Evolutionary conservation across 2,797 vertebrate species (phyloP), one percentile per base, ranked within the genome.

Genomic region (Sebastes paucispinis): DNA sequence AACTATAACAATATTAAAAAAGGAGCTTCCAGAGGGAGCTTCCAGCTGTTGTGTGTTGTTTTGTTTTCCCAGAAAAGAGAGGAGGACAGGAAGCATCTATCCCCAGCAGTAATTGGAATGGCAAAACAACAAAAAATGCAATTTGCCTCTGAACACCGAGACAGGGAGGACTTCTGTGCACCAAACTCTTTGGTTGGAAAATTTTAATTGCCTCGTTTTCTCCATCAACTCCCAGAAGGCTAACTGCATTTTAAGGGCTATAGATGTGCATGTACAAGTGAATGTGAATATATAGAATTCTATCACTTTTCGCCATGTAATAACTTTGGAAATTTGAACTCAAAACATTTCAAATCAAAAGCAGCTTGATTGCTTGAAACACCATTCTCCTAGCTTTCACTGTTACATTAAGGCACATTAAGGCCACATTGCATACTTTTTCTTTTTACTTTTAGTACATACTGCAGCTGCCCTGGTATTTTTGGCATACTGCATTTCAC

Each of bases 51-150:
- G 32, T 67, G 64, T 85, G 73, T 76, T 82, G 79, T 81, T 87
- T 80, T 83, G 25, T 86, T 83, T 80, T 75, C 73, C 57, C 34
- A 62, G 67, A 82, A 75, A 39, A 79, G 39, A 72, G 70, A 77
- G 39, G 70, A 54, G 59, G 47, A 65, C 22, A 81, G 74, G 67
- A 87, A 90, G 76, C 69, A 64, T 75, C 43, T 60, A 52, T 58
- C 31, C 64, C 8, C 27, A 8, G 69, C 84, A 82, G 83, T 91
- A 89, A 91, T 82, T 82, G 79, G 77, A 87, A 87, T 84, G 60
- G 75, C 58, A 81, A 91, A 91, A 81, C 59, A 70, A 80, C 73
- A 22, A 4, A 71, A 71, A 74, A 69, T 72, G 69, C 69, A 85
- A 77, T 90, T 83, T 89, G 67, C 73, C 69, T 78, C n/a, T 73